Evolutionary conservation across 2,113 vertebrate genomes (phyloP), one percentile per base, ranked within the genome.

Genomic region (Dinomys branickii): DNA sequence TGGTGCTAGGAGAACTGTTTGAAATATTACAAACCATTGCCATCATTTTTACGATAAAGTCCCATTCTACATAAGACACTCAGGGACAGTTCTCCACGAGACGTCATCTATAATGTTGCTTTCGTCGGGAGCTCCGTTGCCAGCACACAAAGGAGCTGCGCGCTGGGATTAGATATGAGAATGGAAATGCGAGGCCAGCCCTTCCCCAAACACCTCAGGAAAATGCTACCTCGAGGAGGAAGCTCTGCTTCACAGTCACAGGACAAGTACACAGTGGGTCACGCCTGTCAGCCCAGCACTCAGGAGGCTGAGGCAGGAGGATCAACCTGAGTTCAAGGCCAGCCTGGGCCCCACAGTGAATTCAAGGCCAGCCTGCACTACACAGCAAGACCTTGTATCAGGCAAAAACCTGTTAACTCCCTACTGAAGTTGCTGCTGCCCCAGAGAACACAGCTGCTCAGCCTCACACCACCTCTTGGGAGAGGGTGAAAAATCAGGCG

Each of bases 41-140:
- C 69, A 96, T 95, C 91, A 95, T 73, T 94, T 97, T 96, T 92
- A 94, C 96, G 95, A 94, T 78, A 92, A 91, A 92, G 88, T 86
- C 65, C 82, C 71, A 88, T 92, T 92, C 94, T 91, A 56, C 54
- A 44, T 33, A 92, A 93, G 94, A 85, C 13, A 47, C 58, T 91
- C 80, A 50, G 95, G 95, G 92, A 96, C 81, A 89, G 86, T 87
- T 94, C 94, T 86, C 67, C 88, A 94, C 86, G 69, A 90, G 78
- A 85, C 35, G 35, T 58, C 83, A 94, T 85, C 73, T 94, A 88
- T 78, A 58, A 30, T 67, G 73, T 77, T 85, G 65, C 47, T 94
- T 92, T 86, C 88, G 41, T 94, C 73, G 88, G 67, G 67, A 96
- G 83, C 63, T 94, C 78, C 92, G 44, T 91, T 85, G 78, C 52